These are phyloP conservation scores for Eumeta japonica DNA, from an alignment of 1,140 invertebrate genomes.

Conservation along the genomic window DNA sequence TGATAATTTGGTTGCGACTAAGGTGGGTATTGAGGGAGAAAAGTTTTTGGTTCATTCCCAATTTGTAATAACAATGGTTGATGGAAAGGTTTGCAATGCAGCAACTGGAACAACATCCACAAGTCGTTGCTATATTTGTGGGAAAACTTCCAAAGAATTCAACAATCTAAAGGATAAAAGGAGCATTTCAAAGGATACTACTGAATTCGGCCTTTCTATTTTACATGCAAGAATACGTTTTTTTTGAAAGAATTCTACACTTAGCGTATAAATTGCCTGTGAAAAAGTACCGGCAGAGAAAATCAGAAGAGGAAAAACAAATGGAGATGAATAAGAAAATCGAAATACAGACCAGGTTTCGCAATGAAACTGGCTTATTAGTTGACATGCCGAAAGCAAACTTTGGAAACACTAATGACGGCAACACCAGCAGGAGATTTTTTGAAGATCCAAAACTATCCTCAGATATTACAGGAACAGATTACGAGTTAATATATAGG, in stretches of 20 bases:
- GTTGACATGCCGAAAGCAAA: constrained; percentile 24
- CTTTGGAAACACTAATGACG: too few species aligned
- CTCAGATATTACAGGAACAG: constrained; percentile 19
- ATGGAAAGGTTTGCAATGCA: constrained; percentile 32
- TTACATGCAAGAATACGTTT: constrained; percentile 37
- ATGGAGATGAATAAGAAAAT: constrained; percentile 13
- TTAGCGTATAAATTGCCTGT: constrained; percentile 25
- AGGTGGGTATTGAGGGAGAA: background rate
- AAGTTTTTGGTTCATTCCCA: background rate
- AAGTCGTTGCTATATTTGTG: constrained; percentile 32
- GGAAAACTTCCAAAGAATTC: constrained; percentile 28
- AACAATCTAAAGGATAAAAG: constrained; percentile 22
- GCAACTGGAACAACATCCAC: constrained; percentile 22
- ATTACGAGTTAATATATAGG: constrained; percentile 10
- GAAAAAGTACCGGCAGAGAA: constrained; percentile 10
- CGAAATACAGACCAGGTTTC: constrained; percentile 19
- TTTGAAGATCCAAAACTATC: constrained; percentile 18
- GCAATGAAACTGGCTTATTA: constrained; percentile 16
- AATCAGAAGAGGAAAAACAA: constrained; percentile 3
- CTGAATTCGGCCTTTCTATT: constrained; percentile 25
- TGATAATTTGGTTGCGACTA: constrained; percentile 7
- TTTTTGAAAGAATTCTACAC: constrained; percentile 28
- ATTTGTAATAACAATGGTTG: constrained; percentile 26
- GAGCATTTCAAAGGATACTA: constrained; percentile 10
- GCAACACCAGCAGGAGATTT: too few species aligned